Conservation (phyloP, 2,888 invertebrate genomes). For the Cosmopolites sordidus region DNA sequence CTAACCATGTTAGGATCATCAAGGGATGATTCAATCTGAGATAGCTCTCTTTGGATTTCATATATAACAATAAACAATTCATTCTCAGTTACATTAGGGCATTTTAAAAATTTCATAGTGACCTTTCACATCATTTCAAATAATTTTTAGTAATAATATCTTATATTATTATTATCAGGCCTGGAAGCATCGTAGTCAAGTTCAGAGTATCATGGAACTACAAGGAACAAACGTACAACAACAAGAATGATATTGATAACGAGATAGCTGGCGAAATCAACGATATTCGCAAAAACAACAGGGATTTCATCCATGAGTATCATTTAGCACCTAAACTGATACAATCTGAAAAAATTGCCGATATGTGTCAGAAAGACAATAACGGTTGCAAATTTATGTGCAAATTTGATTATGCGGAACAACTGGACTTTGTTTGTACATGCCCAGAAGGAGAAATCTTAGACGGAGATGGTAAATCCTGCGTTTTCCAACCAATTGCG, state of each 20-base stretch:
- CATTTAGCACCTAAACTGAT: slow-evolving; percentile 53
- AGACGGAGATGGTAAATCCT: slow-evolving; percentile 49
- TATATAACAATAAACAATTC: too few species aligned
- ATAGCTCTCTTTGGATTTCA: too few species aligned
- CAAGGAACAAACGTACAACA: slow-evolving; percentile 48
- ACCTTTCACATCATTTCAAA: neutral
- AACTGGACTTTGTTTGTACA: slow-evolving; percentile 60
- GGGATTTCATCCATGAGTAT: slow-evolving; percentile 51
- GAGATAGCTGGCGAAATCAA: slow-evolving; percentile 51
- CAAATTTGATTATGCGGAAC: slow-evolving; percentile 58
- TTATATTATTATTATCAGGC: slow-evolving; percentile 46
- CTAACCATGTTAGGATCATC: too few species aligned
- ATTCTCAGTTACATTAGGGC: too few species aligned
- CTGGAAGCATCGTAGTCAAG: slow-evolving; percentile 62
- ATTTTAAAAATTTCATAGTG: too few species aligned
- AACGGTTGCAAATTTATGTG: slow-evolving; percentile 65
- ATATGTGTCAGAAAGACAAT: slow-evolving; percentile 63
- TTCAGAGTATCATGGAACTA: slow-evolving; percentile 65
- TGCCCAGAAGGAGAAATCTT: slow-evolving; percentile 59
- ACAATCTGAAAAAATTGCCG: slow-evolving; percentile 55
- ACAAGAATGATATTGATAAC: slow-evolving; percentile 52
- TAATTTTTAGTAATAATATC: too few species aligned
- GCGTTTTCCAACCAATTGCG: slow-evolving; percentile 29
- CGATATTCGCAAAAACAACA: slow-evolving; percentile 50
- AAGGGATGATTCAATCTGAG: too few species aligned